Evolutionary conservation across 2,797 vertebrate species (phyloP).

Genomic region (Ctenochaetus hawaiiensis): DNA sequence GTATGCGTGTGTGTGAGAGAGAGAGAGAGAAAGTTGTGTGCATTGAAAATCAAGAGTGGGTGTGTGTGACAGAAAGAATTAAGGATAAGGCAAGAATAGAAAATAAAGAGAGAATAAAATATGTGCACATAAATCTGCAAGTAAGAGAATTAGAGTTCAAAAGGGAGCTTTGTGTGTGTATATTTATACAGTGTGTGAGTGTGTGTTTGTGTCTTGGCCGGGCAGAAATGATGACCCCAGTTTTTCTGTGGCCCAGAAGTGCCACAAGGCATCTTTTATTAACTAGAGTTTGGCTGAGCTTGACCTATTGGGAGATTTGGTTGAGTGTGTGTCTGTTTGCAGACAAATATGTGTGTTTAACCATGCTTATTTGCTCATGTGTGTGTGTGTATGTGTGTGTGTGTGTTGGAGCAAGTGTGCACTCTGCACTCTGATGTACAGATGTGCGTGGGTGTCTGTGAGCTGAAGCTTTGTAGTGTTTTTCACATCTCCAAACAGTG

Average conservation of each 20-base stretch:
- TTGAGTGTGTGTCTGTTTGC: constrained; percentile 13
- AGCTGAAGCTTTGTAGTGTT: neutral
- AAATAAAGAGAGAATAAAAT: neutral
- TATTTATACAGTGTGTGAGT: constrained; percentile 11
- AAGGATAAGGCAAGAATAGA: neutral
- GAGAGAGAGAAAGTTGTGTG: neutral
- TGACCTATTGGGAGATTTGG: constrained; percentile 42
- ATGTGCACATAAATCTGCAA: neutral
- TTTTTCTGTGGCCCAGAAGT: constrained; percentile 54
- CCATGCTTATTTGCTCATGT: constrained; percentile 10
- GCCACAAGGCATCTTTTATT: constrained; percentile 70
- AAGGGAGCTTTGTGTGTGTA: constrained; percentile 3
- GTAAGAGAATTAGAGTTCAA: constrained; percentile 1
- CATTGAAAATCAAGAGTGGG: neutral
- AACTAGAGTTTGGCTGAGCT: constrained; percentile 58
- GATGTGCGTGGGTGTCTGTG: neutral
- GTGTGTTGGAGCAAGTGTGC: neutral
- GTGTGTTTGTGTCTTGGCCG: constrained; percentile 26
- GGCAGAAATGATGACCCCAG: constrained; percentile 68
- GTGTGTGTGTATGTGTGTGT: neutral
- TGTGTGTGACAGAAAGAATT: neutral
- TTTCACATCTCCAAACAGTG: constrained; percentile 20
- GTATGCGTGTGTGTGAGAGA: neutral
- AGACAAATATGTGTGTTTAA: constrained; percentile 22
- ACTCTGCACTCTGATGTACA: neutral